These are phyloP conservation scores for Luehdorfia chinensis DNA, from an alignment of 1,140 invertebrate species.

Conservation along the genomic window DNA sequence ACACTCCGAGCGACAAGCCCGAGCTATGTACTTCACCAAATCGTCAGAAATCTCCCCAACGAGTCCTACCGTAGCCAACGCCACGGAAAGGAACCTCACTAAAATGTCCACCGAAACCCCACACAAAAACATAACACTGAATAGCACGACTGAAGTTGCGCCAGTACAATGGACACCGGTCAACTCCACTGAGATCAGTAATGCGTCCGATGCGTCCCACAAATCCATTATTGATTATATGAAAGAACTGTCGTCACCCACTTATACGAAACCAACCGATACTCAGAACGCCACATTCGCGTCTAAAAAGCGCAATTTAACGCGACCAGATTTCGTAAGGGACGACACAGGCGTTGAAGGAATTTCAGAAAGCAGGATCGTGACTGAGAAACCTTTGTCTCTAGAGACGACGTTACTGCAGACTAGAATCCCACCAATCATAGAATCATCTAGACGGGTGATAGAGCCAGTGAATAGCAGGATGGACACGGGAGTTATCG, in stretches of 20 bases:
- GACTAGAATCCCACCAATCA: constrained; percentile 57
- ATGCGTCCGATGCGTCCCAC: constrained; percentile 22
- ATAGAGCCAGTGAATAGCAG: constrained; percentile 49
- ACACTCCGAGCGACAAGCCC: constrained; percentile 44
- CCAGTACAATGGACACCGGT: constrained; percentile 43
- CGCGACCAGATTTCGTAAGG: constrained; percentile 51
- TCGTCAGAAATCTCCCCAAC: constrained; percentile 24
- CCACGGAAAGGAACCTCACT: constrained; percentile 29
- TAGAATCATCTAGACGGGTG: constrained; percentile 61
- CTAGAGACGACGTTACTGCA: constrained; percentile 60
- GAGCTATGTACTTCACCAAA: constrained; percentile 66
- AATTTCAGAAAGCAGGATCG: constrained; percentile 60
- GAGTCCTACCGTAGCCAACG: constrained; percentile 27
- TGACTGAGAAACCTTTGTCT: constrained; percentile 67
- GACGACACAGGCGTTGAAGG: constrained; percentile 42
- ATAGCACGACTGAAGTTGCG: constrained; percentile 25
- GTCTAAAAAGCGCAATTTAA: constrained; percentile 48
- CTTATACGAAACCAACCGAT: constrained; percentile 38
- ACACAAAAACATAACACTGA: constrained; percentile 26
- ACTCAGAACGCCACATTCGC: constrained; percentile 45
- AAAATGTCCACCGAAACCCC: constrained; percentile 22
- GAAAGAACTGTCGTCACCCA: constrained; percentile 19
- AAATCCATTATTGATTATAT: no score
- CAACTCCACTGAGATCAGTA: constrained; percentile 28
- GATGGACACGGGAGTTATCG: constrained; percentile 84